These are phyloP conservation scores for Eupristina koningsbergeri DNA, from an alignment of 1,140 invertebrate genomes.

Conservation along the genomic window DNA sequence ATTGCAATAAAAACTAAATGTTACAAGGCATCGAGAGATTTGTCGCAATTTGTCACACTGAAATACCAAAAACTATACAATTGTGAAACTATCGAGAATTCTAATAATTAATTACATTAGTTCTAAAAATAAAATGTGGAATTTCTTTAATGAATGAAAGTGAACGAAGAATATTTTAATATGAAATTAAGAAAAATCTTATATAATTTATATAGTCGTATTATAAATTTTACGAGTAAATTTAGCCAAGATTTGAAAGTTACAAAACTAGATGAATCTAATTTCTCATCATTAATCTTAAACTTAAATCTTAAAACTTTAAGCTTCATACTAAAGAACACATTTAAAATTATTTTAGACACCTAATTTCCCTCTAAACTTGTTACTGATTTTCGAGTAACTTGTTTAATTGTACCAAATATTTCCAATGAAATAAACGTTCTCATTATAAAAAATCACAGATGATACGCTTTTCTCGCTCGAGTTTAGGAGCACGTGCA, in stretches of 20 bases:
- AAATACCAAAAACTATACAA: too few species aligned
- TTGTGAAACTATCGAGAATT: background rate
- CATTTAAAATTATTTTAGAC: background rate
- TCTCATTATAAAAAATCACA: constrained; percentile 13
- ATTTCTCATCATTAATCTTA: background rate
- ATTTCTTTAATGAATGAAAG: too few species aligned
- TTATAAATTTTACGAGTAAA: background rate
- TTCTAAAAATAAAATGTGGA: too few species aligned
- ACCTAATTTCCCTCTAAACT: background rate
- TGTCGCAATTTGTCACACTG: background rate
- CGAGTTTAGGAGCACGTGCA: background rate
- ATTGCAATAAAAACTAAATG: background rate
- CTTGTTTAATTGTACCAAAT: too few species aligned
- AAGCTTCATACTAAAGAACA: too few species aligned
- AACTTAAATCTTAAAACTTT: background rate
- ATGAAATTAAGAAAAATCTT: background rate
- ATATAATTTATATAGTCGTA: background rate
- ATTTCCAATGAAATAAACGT: too few species aligned
- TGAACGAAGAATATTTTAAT: too few species aligned
- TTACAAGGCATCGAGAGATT: background rate
- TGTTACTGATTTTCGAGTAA: background rate
- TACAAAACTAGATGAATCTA: background rate
- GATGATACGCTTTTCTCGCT: background rate
- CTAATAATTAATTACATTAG: background rate
- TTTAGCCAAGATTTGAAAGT: background rate